A percentile compares a stretch with the other conserved stretches of the same genome.
These are phyloP conservation scores for Oxyruncus cristatus DNA, from an alignment of 2,113 vertebrate species.

Conservation along the genomic window DNA sequence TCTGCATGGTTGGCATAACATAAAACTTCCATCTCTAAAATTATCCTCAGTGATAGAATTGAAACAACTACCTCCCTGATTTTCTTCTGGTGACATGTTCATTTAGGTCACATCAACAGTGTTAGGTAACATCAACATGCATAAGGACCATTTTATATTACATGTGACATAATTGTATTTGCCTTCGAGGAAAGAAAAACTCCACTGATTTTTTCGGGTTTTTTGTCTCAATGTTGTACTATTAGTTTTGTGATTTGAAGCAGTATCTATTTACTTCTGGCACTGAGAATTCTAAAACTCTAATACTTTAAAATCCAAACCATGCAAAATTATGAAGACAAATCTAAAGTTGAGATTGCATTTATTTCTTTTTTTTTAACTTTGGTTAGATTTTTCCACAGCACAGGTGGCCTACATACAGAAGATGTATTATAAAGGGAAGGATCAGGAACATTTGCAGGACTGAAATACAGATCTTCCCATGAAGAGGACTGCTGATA, in stretches of 20 bases:
- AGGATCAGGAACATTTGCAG: neutral
- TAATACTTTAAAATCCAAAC: neutral
- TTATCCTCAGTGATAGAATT: neutral
- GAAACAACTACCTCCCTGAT: neutral
- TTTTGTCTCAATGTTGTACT: neutral
- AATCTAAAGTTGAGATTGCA: neutral
- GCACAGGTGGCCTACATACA: neutral
- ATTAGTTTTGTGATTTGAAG: neutral
- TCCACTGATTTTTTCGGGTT: neutral
- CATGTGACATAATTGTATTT: neutral
- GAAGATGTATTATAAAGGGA: neutral
- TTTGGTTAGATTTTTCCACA: neutral
- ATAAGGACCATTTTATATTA: neutral
- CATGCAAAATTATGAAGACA: neutral
- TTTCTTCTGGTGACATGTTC: neutral
- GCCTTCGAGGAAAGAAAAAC: neutral
- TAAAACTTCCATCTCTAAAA: neutral
- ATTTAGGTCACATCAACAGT: neutral
- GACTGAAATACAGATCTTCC: neutral
- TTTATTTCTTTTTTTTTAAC: neutral
- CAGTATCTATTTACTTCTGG: neutral
- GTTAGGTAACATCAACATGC: neutral
- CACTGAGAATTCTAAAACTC: neutral
- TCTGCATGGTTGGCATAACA: neutral
- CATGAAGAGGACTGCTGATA: neutral